Conservation (phyloP, 2,113 vertebrate species). For the Epinephelus moara region DNA sequence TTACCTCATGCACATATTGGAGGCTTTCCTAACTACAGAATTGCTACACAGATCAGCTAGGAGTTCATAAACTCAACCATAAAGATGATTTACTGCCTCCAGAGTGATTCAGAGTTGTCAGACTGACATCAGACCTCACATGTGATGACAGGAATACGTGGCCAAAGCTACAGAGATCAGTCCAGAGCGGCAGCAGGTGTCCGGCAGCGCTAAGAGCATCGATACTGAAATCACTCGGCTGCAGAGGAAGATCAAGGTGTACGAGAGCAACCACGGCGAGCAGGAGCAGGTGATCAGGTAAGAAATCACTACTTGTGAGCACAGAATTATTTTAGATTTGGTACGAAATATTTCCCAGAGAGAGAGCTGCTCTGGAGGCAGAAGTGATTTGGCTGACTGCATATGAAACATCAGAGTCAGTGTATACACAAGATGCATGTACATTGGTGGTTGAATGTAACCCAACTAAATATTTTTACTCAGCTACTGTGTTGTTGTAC, state of each 20-base stretch:
- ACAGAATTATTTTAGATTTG: neutral
- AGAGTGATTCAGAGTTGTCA: neutral
- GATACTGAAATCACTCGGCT: conserved; percentile 62
- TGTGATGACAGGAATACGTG: conserved; percentile 53
- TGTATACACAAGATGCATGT: too few relatives aligned
- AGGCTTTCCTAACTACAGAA: neutral
- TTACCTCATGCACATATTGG: neutral
- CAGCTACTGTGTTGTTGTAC: neutral
- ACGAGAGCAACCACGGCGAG: conserved; percentile 86
- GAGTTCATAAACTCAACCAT: neutral
- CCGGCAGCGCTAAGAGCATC: conserved; percentile 52
- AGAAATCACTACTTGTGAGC: neutral
- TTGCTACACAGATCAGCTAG: neutral
- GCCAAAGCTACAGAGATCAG: conserved; percentile 61
- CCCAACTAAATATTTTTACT: neutral
- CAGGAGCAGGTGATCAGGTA: conserved; percentile 91
- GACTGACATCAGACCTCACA: neutral
- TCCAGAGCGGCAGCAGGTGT: conserved; percentile 55
- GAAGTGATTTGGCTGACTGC: too few relatives aligned
- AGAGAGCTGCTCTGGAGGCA: neutral
- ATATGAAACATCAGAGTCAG: too few relatives aligned
- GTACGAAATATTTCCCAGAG: neutral
- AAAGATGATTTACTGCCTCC: conserved; percentile 1
- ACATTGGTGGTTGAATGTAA: too few relatives aligned
- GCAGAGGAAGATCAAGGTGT: conserved; percentile 65